phyloP scores from a whole-genome alignment of 2,888 invertebrate genomes.

The Leucoma salicis region DNA sequence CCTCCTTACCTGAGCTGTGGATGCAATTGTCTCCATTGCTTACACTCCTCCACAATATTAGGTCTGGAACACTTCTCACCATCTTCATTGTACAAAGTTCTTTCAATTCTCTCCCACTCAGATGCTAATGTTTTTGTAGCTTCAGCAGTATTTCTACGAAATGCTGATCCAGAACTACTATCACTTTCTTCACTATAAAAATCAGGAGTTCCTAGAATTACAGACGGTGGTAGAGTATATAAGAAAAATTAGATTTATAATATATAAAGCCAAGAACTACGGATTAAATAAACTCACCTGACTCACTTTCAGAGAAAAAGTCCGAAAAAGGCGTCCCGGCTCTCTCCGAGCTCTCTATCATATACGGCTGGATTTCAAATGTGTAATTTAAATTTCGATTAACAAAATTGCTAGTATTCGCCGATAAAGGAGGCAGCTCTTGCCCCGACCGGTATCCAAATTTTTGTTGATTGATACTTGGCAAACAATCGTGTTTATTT shows the following conservation, averaged over 20 bases:
- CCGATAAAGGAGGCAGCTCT: constrained; percentile 62
- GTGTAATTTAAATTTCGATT: constrained; percentile 68
- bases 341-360: constrained; percentile 54
- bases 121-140: constrained; percentile 72
- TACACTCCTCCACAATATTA: constrained; percentile 81
- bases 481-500: constrained; percentile 69
- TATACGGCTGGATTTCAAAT: constrained; percentile 53
- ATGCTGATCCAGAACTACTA: constrained; percentile 78
- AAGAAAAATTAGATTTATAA: no score
- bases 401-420: constrained; percentile 52
- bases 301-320: constrained; percentile 73
- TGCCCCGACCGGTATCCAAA: constrained; percentile 52
- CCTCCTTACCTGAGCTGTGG: constrained; percentile 80
- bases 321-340: constrained; percentile 71
- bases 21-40: constrained; percentile 82
- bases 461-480: constrained; percentile 65
- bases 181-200: constrained; percentile 76
- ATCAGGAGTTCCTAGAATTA: constrained; percentile 64
- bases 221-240: no score
- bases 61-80: constrained; percentile 70
- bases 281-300: constrained; percentile 60
- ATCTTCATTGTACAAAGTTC: constrained; percentile 79
- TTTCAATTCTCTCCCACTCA: constrained; percentile 82
- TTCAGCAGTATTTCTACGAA: constrained; percentile 73
- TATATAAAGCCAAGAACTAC: no score